phyloP scores from a whole-genome alignment of 2,113 vertebrate species.

The Ictidomys tridecemlineatus region DNA sequence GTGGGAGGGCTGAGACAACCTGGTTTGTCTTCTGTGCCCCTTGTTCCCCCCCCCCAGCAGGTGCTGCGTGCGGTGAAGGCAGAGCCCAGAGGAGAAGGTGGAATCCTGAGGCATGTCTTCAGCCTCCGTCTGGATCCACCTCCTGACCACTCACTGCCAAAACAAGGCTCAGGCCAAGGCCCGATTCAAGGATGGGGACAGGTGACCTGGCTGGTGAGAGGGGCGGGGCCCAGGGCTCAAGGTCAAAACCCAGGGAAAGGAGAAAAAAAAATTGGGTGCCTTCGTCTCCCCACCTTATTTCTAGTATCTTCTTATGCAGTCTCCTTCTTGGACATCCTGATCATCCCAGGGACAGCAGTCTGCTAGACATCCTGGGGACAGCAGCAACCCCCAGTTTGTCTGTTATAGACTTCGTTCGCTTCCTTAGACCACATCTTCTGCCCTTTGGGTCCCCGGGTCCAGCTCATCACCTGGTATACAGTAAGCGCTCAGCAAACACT shows the following conservation, averaged over 20 bases:
- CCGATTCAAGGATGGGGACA: background rate
- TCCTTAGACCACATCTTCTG: background rate
- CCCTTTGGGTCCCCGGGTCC: background rate
- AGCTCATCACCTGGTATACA: background rate
- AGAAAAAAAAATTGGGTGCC: background rate
- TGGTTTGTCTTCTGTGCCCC: background rate
- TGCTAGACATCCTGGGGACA: background rate
- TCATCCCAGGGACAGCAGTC: background rate
- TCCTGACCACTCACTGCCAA: background rate
- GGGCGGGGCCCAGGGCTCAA: background rate
- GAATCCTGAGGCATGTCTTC: background rate
- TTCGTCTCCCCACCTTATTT: background rate
- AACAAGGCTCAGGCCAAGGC: background rate
- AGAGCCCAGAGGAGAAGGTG: background rate
- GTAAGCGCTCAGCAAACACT: background rate
- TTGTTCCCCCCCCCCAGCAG: background rate
- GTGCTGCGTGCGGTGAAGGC: background rate
- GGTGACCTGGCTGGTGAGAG: background rate
- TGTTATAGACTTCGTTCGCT: background rate
- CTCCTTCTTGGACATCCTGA: background rate
- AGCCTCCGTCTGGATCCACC: background rate
- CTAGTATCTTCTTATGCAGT: background rate
- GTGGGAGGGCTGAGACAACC: background rate
- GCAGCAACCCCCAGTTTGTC: background rate
- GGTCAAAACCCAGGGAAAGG: background rate